Percentiles rank a stretch among this genome's conserved stretches.
These are phyloP conservation scores for Sceloporus undulatus DNA, from an alignment of 2,113 vertebrate species.

Conservation along the genomic window DNA sequence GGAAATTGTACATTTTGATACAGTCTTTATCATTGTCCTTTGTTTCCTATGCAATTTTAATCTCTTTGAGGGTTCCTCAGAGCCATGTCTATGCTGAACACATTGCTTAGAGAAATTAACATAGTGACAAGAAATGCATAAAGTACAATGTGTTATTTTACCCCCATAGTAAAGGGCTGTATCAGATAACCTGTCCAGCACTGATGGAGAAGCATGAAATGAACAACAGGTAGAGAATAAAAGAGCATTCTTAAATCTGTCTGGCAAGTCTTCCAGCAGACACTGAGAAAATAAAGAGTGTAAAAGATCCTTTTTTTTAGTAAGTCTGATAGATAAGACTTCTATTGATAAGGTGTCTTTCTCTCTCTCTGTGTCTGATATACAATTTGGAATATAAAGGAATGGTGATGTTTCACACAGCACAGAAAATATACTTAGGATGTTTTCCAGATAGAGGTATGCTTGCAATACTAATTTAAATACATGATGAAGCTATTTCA, in stretches of 20 bases:
- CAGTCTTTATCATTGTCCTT: background rate
- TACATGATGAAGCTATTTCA: background rate
- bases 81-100: background rate
- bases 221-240: background rate
- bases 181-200: background rate
- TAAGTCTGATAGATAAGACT: background rate
- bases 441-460: background rate
- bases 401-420: background rate
- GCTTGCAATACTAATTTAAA: background rate
- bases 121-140: background rate
- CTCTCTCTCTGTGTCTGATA: background rate
- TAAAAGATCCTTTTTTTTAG: background rate
- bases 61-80: background rate
- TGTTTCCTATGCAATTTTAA: background rate
- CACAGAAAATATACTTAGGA: background rate
- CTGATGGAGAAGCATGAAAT: background rate
- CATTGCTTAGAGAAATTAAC: background rate
- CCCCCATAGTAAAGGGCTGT: background rate
- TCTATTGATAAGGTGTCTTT: background rate
- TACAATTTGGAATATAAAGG: background rate
- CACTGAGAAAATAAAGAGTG: background rate
- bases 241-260: background rate
- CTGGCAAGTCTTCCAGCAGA: background rate
- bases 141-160: background rate
- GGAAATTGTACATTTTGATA: background rate